phyloP scores from a whole-genome alignment of 1,140 invertebrate genomes.

The Magallana gigas region DNA sequence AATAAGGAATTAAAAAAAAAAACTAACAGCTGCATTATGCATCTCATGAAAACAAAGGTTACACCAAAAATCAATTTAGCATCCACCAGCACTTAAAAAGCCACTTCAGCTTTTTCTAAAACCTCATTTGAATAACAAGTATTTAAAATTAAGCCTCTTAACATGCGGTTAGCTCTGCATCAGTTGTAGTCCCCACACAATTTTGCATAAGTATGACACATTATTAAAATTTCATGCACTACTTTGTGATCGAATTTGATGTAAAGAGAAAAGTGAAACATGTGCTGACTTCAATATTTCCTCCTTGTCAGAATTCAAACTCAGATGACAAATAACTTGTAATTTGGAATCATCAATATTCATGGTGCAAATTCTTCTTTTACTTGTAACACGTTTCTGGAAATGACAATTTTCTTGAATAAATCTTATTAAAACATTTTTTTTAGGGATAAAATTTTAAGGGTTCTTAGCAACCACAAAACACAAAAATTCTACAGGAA shows the following conservation, averaged over 20 bases:
- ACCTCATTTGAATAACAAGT: conserved; percentile 30
- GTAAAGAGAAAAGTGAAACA: conserved; percentile 9
- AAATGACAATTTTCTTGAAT: no score
- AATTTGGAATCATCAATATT: no score
- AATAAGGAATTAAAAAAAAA: conserved; percentile 19
- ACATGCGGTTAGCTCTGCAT: not conserved
- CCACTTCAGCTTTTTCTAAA: conserved; percentile 5
- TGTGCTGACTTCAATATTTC: conserved; percentile 11
- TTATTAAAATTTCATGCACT: conserved; percentile 30
- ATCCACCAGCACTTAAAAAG: conserved; percentile 1
- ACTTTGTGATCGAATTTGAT: conserved; percentile 12
- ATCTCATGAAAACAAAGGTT: conserved; percentile 31
- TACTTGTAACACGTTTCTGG: no score
- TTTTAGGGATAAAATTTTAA: no score
- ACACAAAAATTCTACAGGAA: no score
- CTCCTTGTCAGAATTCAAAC: not conserved
- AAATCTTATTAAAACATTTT: no score
- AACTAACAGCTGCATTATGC: conserved; percentile 20
- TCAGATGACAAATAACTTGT: no score
- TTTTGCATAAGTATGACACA: conserved; percentile 33
- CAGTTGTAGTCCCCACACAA: not conserved
- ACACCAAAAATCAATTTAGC: conserved; percentile 26
- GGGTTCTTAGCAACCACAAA: no score
- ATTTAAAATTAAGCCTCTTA: conserved; percentile 25
- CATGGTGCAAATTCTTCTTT: no score